Base-by-base conservation (phyloP, 2,797 vertebrate genomes). In the Oreochromis grahami region DNA sequence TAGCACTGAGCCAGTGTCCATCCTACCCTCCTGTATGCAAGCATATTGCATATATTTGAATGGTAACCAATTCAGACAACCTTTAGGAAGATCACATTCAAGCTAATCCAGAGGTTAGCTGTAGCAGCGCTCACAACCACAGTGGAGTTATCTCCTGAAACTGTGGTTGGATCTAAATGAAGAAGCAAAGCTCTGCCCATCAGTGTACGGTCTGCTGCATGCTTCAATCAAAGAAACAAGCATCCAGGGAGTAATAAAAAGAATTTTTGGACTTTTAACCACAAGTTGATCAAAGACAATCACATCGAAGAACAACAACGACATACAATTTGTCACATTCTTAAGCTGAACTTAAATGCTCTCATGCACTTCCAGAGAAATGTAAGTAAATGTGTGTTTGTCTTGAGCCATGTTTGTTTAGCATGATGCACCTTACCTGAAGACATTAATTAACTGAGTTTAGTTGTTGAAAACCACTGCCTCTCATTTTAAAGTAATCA, bases 261-360 rank as follows among this genome's bases (percentile, higher is more conserved):
- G 12, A 1, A 36, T 36, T n/a, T 60, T 34, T 0, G 0, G 1
- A 38, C 11, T 36, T 63, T 63, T 38, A 36, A 38, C 58, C 34
- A 21, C 19, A 12, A 63, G 2, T n/a, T 36, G 60, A 38, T 2
- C 41, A 26, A 45, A 45, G 41, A 43, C 21, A 70, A 70, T 70
- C 21, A 4, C 65, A 70, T 7, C 17, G 60, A 45, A 45, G 41
- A 70, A 70, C 3, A 26, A 70, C 14, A 14, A 24, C 4, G 43
- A 70, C 12, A 14, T 41, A 45, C 63, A 41, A 17, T 17, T 14
- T 43, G 13, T 68, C 63, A 24, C n/a, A 15, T 70, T 70, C 65
- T 17, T 72, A 45, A 72, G 21, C 9, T 72, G 41, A 21, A 45
- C 41, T 45, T 8, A 45, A 26, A 70, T 21, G 38, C 63, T 26